Evolutionary conservation across 2,797 vertebrate species (phyloP).

Genomic region (Chanos chanos): DNA sequence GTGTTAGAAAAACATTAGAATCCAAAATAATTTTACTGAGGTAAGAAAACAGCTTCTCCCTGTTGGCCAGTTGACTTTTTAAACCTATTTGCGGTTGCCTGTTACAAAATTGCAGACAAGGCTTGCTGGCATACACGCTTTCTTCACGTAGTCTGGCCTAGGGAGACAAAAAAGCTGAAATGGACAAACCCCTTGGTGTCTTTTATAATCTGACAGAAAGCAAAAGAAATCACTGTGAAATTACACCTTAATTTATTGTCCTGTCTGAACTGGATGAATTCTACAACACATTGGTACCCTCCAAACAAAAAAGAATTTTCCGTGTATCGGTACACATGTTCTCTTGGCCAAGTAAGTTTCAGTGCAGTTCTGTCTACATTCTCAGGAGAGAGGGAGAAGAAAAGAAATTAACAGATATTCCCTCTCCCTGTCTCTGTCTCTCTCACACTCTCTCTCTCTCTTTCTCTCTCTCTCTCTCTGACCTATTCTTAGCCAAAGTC

Average conservation of each 20-base stretch:
- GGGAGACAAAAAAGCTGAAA: conserved; percentile 8
- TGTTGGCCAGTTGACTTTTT: conserved; percentile 60
- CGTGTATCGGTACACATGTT: no score
- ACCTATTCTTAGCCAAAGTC: conserved; percentile 72
- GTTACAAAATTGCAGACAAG: conserved; percentile 47
- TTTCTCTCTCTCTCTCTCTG: conserved; percentile 53
- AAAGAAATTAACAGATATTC: no score
- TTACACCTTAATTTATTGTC: conserved; percentile 56
- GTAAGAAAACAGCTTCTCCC: conserved; percentile 57
- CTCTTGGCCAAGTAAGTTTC: no score
- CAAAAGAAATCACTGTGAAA: conserved; percentile 41
- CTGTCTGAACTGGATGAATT: conserved; percentile 25
- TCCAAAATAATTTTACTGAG: conserved; percentile 67
- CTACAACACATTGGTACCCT: conserved; percentile 49
- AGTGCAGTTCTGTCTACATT: no score
- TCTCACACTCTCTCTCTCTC: conserved; percentile 3
- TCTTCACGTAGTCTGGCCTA: conserved; percentile 12
- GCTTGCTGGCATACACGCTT: conserved; percentile 29
- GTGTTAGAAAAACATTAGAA: conserved; percentile 71
- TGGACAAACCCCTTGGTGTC: conserved; percentile 34
- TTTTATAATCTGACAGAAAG: conserved; percentile 40
- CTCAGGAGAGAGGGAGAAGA: no score
- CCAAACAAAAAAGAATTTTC: conserved; percentile 60
- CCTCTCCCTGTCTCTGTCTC: conserved; percentile 3
- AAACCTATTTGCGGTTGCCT: conserved; percentile 49